Percentiles rank a stretch among this genome's conserved stretches.
These are phyloP conservation scores for Anhinga rufa DNA, from an alignment of 2,113 vertebrate genomes.

Conservation along the genomic window DNA sequence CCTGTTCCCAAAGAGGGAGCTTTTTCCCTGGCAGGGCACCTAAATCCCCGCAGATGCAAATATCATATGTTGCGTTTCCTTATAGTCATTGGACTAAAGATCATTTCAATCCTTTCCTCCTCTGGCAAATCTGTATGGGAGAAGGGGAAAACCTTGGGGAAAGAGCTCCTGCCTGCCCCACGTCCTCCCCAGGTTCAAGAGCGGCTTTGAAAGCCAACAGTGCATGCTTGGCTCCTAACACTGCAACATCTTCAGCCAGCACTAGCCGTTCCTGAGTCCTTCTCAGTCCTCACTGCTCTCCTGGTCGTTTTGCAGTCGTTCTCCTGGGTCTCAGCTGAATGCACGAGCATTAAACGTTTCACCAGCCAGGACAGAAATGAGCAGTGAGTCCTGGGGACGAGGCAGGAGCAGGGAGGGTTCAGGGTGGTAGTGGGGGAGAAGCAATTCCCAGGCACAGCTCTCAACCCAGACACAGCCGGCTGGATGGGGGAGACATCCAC, in stretches of 20 bases:
- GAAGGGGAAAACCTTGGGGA: not conserved
- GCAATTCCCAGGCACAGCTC: not conserved
- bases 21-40: not conserved
- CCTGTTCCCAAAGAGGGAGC: not conserved
- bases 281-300: not conserved
- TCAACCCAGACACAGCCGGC: not conserved
- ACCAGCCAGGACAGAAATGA: not conserved
- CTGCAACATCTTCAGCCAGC: fast-evolving
- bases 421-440: not conserved
- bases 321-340: not conserved
- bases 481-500: not conserved
- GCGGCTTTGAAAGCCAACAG: not conserved
- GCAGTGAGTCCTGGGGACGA: not conserved
- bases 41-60: not conserved
- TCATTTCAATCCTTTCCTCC: not conserved
- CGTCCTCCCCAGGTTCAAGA: not conserved
- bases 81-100: not conserved
- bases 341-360: not conserved
- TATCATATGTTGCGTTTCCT: not conserved
- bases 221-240: not conserved
- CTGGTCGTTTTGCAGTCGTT: fast-evolving
- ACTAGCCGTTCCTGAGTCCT: not conserved
- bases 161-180: not conserved
- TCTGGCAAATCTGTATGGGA: not conserved
- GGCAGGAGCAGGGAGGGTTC: not conserved